phyloP scores from a whole-genome alignment of 2,888 invertebrate genomes.

The Dioctria rufipes region DNA sequence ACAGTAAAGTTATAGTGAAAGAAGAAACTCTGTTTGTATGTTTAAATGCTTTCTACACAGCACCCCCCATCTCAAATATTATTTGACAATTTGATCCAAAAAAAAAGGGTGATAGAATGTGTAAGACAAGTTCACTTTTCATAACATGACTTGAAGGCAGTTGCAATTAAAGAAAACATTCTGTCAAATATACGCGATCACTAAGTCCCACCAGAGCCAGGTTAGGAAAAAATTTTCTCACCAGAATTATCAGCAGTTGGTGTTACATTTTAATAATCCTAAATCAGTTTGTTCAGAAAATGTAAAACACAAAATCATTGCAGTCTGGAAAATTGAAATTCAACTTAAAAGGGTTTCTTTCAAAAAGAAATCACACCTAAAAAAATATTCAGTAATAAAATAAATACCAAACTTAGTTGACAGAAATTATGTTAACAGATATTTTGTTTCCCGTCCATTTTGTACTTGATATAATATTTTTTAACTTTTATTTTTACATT shows the following conservation, averaged over 20 bases:
- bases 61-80: too few species aligned
- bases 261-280: neutral
- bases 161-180: too few species aligned
- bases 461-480: conserved; percentile 41
- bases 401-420: conserved; percentile 13
- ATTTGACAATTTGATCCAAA: too few species aligned
- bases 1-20: too few species aligned
- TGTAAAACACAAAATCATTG: neutral
- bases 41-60: neutral
- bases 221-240: too few species aligned
- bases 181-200: too few species aligned
- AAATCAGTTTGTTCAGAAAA: too few species aligned
- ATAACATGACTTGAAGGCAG: too few species aligned
- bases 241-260: too few species aligned
- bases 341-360: neutral
- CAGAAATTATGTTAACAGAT: conserved; percentile 9
- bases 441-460: conserved; percentile 51
- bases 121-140: too few species aligned
- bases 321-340: conserved; percentile 24
- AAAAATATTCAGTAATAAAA: conserved; percentile 21
- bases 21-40: neutral
- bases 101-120: too few species aligned
- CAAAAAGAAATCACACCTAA: conserved; percentile 1
- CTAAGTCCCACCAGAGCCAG: too few species aligned
- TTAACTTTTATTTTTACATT: conserved; percentile 7